phyloP scores from a whole-genome alignment of 2,888 invertebrate species.

The Mellilla xanthometata region DNA sequence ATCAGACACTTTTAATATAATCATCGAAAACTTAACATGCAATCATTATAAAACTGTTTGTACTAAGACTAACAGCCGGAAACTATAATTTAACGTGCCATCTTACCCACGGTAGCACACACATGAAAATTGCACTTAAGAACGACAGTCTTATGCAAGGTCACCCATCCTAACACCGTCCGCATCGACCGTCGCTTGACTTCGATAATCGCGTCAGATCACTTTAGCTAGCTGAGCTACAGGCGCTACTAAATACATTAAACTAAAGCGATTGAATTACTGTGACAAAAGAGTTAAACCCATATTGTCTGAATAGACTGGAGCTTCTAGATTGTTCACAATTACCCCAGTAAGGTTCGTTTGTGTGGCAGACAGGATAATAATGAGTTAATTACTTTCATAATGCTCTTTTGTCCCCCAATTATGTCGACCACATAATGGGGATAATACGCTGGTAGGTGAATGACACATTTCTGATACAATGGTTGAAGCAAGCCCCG shows the following conservation, averaged over 20 bases:
- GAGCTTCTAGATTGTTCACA: not conserved
- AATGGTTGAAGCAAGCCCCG: slow-evolving; percentile 6
- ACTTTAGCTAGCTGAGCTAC: too few species aligned
- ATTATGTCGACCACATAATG: slow-evolving; percentile 15
- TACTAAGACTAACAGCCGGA: too few species aligned
- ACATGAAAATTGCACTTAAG: too few species aligned
- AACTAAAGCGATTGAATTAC: not conserved
- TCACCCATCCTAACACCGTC: too few species aligned
- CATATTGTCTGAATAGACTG: not conserved
- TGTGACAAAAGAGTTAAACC: not conserved
- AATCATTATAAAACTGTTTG: too few species aligned
- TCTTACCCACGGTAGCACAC: too few species aligned
- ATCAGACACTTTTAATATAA: too few species aligned
- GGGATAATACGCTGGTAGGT: slow-evolving; percentile 17
- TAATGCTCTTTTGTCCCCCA: slow-evolving; percentile 12
- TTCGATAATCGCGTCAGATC: too few species aligned
- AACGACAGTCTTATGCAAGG: too few species aligned
- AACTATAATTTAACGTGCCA: too few species aligned
- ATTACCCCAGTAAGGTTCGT: not conserved
- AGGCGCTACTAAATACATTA: not conserved
- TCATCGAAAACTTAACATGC: too few species aligned
- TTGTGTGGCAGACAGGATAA: slow-evolving; percentile 7
- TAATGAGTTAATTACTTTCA: slow-evolving; percentile 6
- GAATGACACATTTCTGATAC: slow-evolving; percentile 15
- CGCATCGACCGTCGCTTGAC: too few species aligned